Percentiles rank a stretch among this genome's conserved stretches.
Conservation (phyloP, 2,888 invertebrate genomes). For the Cinara cedri region DNA sequence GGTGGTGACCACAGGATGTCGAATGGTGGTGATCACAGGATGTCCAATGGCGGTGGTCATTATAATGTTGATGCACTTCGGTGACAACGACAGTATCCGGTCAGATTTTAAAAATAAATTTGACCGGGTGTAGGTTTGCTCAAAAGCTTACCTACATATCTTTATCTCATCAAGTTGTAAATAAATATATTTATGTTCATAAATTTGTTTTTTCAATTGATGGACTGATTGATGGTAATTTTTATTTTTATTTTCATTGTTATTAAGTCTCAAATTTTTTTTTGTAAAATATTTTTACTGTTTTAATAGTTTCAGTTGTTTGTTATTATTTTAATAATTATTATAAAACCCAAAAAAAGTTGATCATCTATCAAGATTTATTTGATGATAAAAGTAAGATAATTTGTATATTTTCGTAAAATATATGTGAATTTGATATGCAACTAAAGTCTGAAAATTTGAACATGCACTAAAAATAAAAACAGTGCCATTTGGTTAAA, state of each 20-base stretch:
- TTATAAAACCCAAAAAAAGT: constrained; percentile 1
- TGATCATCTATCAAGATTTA: constrained; percentile 1
- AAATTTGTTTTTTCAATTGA: constrained; percentile 51
- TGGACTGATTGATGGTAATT: constrained; percentile 50
- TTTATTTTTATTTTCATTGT: constrained; percentile 33
- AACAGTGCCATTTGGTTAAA: constrained; percentile 36
- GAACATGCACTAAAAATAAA: not conserved
- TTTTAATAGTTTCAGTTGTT: constrained; percentile 23
- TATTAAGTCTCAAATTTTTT: constrained; percentile 20
- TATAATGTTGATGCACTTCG: constrained; percentile 48
- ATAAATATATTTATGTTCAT: constrained; percentile 33
- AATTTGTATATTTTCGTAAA: constrained; percentile 16
- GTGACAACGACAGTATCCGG: constrained; percentile 57
- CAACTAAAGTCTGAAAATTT: constrained; percentile 38
- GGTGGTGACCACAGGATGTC: constrained; percentile 30
- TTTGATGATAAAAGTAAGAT: not conserved
- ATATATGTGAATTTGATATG: constrained; percentile 23
- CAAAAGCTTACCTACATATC: not conserved
- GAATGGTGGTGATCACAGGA: constrained; percentile 57
- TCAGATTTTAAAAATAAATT: constrained; percentile 37
- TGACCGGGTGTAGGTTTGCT: constrained; percentile 25
- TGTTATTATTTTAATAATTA: constrained; percentile 41
- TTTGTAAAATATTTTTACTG: constrained; percentile 4
- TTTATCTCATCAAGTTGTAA: constrained; percentile 36
- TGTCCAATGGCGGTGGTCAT: constrained; percentile 35